These are phyloP conservation scores for Gasterosteus nipponicus DNA, from an alignment of 2,113 vertebrate species.

Conservation along the genomic window DNA sequence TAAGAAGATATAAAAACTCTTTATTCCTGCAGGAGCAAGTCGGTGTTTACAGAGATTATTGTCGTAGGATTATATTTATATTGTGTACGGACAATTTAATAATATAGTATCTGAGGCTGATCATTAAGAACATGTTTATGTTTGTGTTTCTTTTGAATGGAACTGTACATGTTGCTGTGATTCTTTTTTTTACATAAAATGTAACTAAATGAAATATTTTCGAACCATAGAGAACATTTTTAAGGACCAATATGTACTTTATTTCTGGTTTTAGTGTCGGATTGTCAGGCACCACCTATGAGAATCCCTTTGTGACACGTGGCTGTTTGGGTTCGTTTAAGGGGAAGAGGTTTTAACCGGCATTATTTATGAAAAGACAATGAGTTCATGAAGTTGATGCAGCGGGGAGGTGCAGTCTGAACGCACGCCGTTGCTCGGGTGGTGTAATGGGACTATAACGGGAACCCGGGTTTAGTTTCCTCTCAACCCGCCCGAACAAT, in stretches of 20 bases:
- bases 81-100: not conserved
- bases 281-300: not conserved
- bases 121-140: not conserved
- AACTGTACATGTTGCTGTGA: fast-evolving
- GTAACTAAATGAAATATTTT: not conserved
- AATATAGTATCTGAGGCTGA: not conserved
- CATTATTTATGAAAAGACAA: not conserved
- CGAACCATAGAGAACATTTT: not conserved
- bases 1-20: constrained; percentile 77
- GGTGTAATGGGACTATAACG: constrained; percentile 43
- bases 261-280: not conserved
- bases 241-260: not conserved
- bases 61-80: too few species aligned
- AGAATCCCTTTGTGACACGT: not conserved
- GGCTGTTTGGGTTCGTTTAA: not conserved
- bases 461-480: constrained; percentile 44
- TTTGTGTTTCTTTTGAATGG: not conserved
- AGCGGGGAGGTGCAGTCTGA: not conserved
- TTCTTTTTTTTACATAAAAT: not conserved
- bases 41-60: not conserved
- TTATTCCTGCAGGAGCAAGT: not conserved
- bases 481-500: constrained; percentile 58
- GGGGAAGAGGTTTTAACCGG: not conserved
- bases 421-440: constrained; percentile 40
- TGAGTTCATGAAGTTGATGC: not conserved